Evolutionary conservation across 1,140 invertebrate genomes (phyloP).

Genomic region (Drosophila simulans): DNA sequence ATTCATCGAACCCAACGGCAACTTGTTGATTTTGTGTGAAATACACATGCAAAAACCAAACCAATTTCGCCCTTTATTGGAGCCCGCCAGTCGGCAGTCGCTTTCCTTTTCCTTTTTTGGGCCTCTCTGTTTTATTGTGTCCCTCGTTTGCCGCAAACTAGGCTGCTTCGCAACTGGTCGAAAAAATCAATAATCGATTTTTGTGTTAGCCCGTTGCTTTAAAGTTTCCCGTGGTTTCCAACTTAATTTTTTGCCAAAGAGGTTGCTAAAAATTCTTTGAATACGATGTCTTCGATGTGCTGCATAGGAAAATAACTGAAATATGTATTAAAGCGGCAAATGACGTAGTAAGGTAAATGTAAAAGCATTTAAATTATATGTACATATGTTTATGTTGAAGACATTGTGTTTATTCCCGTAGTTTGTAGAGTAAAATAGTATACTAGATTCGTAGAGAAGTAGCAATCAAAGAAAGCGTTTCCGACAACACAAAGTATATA

Average conservation of each 20-base stretch:
- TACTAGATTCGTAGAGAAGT: no score
- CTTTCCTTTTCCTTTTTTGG: conserved; percentile 22
- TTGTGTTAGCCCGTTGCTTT: conserved; percentile 31
- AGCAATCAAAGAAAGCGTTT: no score
- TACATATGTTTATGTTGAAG: no score
- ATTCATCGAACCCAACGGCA: conserved; percentile 62
- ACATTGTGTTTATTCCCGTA: no score
- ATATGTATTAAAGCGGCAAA: no score
- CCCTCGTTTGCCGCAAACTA: conserved; percentile 31
- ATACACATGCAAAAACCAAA: conserved; percentile 63
- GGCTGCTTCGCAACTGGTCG: conserved; percentile 29
- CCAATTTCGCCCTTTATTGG: conserved; percentile 63
- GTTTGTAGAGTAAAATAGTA: no score
- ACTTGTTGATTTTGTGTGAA: conserved; percentile 62
- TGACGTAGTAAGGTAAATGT: no score
- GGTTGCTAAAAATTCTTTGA: conserved; percentile 1
- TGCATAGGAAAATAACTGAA: no score
- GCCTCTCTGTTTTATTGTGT: conserved; percentile 33
- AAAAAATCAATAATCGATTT: conserved; percentile 66
- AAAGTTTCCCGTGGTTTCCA: conserved; percentile 4
- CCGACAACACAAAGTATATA: no score
- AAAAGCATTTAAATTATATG: no score
- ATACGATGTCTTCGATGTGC: no score
- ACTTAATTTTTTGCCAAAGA: neutral
- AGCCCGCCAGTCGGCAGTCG: conserved; percentile 33